A percentile compares a stretch with the other conserved stretches of the same genome.
phyloP scores from a whole-genome alignment of 2,113 vertebrate genomes.

The Datnioides undecimradiatus region DNA sequence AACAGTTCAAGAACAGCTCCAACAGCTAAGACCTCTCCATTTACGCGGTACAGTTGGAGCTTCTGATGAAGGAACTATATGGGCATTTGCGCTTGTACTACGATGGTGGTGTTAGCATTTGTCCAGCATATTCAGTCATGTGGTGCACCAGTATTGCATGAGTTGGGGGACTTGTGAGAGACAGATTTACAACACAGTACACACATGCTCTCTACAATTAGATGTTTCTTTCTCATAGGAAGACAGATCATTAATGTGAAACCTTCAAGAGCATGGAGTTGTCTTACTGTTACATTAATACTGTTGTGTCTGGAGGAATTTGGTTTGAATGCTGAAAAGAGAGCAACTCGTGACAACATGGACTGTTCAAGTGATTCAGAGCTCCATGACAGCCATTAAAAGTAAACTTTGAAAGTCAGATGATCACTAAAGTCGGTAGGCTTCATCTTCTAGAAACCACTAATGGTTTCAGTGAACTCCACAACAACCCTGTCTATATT shows the following conservation, averaged over 20 bases:
- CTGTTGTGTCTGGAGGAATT: too few species aligned
- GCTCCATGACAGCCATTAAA: too few species aligned
- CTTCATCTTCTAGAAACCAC: neutral
- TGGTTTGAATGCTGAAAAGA: too few species aligned
- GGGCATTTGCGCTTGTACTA: neutral
- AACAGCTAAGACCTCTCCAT: conserved; percentile 42
- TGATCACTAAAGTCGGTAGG: neutral
- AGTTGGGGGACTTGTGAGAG: neutral
- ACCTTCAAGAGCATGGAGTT: too few species aligned
- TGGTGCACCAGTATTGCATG: neutral
- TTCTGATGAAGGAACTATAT: conserved; percentile 1
- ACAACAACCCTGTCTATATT: neutral
- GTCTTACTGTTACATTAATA: too few species aligned
- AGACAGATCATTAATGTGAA: too few species aligned
- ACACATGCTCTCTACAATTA: too few species aligned
- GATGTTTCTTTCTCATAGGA: too few species aligned
- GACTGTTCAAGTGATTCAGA: too few species aligned
- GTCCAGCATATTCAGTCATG: neutral
- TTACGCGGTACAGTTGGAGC: conserved; percentile 22
- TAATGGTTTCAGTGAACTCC: neutral
- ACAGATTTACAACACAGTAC: too few species aligned
- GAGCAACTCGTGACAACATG: too few species aligned
- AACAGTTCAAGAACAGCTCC: conserved; percentile 61
- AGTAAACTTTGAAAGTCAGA: neutral
- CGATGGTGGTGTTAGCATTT: neutral